Evolutionary conservation across 30 jellyfish, hydroid and myxozoan species (phyloP).

Genomic region (Aurelia coerulea): DNA sequence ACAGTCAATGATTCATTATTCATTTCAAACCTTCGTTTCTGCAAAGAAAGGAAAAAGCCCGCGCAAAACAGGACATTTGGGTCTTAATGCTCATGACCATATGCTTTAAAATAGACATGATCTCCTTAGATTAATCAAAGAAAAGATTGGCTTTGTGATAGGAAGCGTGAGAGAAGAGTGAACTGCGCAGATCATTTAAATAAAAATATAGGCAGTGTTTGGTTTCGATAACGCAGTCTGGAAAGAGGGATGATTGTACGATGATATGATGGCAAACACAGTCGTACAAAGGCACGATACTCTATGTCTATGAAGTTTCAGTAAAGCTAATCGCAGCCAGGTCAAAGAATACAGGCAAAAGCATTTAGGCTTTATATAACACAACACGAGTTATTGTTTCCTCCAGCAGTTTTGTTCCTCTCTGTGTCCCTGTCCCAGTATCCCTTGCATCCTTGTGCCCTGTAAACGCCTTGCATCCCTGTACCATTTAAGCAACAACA

Average conservation of each 20-base stretch:
- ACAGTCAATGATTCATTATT: slow-evolving; percentile 20
- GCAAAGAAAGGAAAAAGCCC: slow-evolving; percentile 21
- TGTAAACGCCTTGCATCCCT: no score
- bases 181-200: slow-evolving; percentile 34
- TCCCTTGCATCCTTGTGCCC: no score
- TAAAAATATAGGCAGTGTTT: slow-evolving; percentile 10
- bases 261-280: slow-evolving; percentile 19
- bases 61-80: slow-evolving; percentile 6
- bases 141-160: slow-evolving; percentile 27
- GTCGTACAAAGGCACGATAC: slow-evolving; percentile 6
- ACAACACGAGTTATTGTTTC: no score
- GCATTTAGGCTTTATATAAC: no score
- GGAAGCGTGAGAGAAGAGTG: slow-evolving; percentile 23
- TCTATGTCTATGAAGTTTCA: not conserved
- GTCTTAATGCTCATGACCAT: slow-evolving; percentile 35
- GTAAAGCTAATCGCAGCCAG: not conserved
- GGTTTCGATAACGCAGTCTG: slow-evolving; percentile 28
- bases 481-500: no score
- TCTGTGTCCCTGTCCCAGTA: no score
- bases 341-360: no score
- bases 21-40: slow-evolving; percentile 6
- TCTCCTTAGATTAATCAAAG: slow-evolving; percentile 28
- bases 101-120: slow-evolving; percentile 12
- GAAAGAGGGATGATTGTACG: slow-evolving; percentile 25
- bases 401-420: no score